phyloP scores from a whole-genome alignment of 2,113 vertebrate species.

The Lepisosteus oculatus region DNA sequence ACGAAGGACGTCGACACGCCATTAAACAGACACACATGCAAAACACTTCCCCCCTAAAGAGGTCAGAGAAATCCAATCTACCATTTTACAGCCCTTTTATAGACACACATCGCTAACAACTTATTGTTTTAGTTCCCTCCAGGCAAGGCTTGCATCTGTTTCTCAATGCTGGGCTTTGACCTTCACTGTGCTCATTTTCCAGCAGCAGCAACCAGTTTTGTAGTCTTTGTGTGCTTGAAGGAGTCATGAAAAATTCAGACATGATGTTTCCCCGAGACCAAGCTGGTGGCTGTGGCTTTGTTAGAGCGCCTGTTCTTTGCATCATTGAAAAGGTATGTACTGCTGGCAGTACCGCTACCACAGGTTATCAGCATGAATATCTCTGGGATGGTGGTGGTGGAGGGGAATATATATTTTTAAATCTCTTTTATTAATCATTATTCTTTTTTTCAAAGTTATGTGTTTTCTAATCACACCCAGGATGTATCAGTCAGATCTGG shows the following conservation, averaged over 20 bases:
- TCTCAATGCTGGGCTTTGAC: conserved; percentile 74
- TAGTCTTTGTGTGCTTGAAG: conserved; percentile 92
- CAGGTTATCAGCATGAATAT: conserved; percentile 31
- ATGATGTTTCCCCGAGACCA: conserved; percentile 86
- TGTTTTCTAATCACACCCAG: too few relatives aligned
- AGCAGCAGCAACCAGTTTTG: conserved; percentile 80
- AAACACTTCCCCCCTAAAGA: conserved; percentile 38
- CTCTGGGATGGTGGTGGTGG: too few relatives aligned
- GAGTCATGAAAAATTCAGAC: conserved; percentile 96
- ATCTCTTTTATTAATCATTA: too few relatives aligned
- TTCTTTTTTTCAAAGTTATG: too few relatives aligned
- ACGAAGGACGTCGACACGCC: not conserved
- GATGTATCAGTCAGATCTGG: too few relatives aligned
- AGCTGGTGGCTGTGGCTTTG: conserved; percentile 94
- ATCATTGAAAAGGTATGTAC: conserved; percentile 82
- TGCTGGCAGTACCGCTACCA: conserved; percentile 75
- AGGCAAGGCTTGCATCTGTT: conserved; percentile 69
- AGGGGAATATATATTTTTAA: too few relatives aligned
- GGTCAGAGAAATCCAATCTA: conserved; percentile 47
- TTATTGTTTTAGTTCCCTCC: conserved; percentile 64
- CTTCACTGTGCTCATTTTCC: conserved; percentile 71
- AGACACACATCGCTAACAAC: conserved; percentile 59
- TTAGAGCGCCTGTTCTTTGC: conserved; percentile 78
- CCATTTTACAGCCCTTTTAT: conserved; percentile 55
- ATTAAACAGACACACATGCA: conserved; percentile 13